Conservation (phyloP, 2,888 invertebrate genomes). For the Sialis lutaria region DNA sequence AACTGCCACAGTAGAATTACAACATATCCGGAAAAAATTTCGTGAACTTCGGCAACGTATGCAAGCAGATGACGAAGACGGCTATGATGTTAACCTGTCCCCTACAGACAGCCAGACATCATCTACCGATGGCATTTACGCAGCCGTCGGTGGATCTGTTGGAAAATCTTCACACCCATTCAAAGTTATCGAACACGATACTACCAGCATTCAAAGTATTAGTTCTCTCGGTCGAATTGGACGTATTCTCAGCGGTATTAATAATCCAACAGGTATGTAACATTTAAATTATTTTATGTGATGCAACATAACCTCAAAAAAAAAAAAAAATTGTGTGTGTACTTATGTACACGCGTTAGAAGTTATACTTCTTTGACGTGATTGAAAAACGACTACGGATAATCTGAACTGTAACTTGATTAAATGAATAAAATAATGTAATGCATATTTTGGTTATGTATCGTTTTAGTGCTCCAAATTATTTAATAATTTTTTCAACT, state of each 20-base stretch:
- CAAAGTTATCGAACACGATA: conserved; percentile 73
- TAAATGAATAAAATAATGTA: no score
- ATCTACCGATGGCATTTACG: conserved; percentile 60
- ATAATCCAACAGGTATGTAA: conserved; percentile 37
- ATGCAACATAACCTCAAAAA: no score
- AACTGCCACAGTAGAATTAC: background rate
- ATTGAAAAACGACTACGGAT: no score
- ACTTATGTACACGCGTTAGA: no score
- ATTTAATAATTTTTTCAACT: no score
- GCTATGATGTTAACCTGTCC: conserved; percentile 40
- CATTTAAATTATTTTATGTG: background rate
- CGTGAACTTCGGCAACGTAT: conserved; percentile 71
- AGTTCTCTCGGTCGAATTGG: conserved; percentile 74
- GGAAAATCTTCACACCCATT: conserved; percentile 56
- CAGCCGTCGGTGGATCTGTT: background rate
- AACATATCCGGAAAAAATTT: conserved; percentile 42
- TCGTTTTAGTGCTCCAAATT: no score
- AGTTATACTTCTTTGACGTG: no score
- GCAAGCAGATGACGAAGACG: conserved; percentile 73
- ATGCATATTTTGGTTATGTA: no score
- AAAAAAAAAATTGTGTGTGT: no score
- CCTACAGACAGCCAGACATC: conserved; percentile 63
- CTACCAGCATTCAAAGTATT: conserved; percentile 75
- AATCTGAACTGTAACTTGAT: no score
- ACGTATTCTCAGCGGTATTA: conserved; percentile 53